Percentiles rank a stretch among this genome's conserved stretches.
Conservation (phyloP, 2,797 vertebrate genomes). For the Gallirallus australis region DNA sequence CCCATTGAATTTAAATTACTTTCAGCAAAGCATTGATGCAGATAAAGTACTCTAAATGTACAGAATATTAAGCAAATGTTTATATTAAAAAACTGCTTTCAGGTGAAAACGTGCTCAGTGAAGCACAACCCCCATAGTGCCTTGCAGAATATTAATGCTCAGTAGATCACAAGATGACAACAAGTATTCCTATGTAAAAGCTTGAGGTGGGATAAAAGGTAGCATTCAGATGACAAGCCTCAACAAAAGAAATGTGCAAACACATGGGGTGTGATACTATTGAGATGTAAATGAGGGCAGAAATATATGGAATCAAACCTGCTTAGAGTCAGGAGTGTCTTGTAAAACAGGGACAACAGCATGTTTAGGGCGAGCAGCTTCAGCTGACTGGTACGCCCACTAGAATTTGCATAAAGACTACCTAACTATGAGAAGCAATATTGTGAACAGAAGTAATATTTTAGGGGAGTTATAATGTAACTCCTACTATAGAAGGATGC, state of each 20-base stretch:
- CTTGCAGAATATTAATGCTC: slow-evolving; percentile 77
- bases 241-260: slow-evolving; percentile 56
- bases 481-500: not conserved
- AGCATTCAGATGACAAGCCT: slow-evolving; percentile 38
- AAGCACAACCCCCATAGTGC: slow-evolving; percentile 68
- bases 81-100: slow-evolving; percentile 80
- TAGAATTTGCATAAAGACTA: not conserved
- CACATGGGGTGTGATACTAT: slow-evolving; percentile 28
- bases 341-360: slow-evolving; percentile 35
- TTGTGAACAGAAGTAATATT: not conserved
- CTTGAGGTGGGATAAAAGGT: slow-evolving; percentile 60
- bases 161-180: slow-evolving; percentile 67
- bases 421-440: not conserved
- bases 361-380: slow-evolving; percentile 16
- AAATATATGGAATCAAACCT: slow-evolving; percentile 43
- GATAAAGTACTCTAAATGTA: slow-evolving; percentile 79
- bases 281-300: slow-evolving; percentile 75
- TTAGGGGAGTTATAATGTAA: not conserved
- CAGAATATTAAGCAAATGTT: slow-evolving; percentile 83
- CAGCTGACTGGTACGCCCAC: not conserved
- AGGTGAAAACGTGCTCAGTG: slow-evolving; percentile 72
- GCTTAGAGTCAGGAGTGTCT: slow-evolving; percentile 16
- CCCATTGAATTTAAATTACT: slow-evolving; percentile 79
- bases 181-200: slow-evolving; percentile 40
- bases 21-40: slow-evolving; percentile 69